Base-by-base conservation (phyloP, 1,140 invertebrate species). In the Camponotus vicinus region DNA sequence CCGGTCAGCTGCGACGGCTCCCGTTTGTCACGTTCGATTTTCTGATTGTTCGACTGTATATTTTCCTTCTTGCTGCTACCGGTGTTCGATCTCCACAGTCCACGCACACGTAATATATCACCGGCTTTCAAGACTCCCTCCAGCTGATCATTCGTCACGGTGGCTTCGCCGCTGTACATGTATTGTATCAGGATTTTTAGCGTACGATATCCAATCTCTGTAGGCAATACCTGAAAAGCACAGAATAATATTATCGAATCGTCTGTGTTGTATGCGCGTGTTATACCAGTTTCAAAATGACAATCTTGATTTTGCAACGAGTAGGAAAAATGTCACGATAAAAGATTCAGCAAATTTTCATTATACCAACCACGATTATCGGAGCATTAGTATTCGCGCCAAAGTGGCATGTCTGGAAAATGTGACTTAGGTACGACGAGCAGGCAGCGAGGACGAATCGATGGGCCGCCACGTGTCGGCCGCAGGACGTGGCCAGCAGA, bases 111-210 rank as follows among this genome's bases (percentile, higher is more conserved):
- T 0, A 98, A 92, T 7, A 98, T 96, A 91, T 98, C 97, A 0
- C 97, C 97, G 0, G 97, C 97, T 92, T 97, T 97, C 59, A 98
- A 91, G 1, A 98, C 97, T 77, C 96, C 97, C 89, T 97, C 97
- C 64, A 98, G 92, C 40, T 98, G 97, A 92, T 98, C 97, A 93
- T 98, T 98, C 78, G 97, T 97, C 8, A 98, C 97, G 27, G 97
- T 98, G 40, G 97, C 97, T 95, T 98, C 97, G 3, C 97, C 97
- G 93, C 96, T 97, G 94, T 98, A 98, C 97, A 98, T 98, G 92
- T 98, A 98, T 91, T 98, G 97, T n/a, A 98, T 97, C 1, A 98
- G 95, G 73, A 97, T 97, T 93, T 97, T 97, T 77, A 98, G 94
- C 2, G 97, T 97, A 83, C 97, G 96, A 77, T 97, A 97, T 27